Base-by-base conservation (phyloP, 2,113 vertebrate genomes). In the Numida meleagris region DNA sequence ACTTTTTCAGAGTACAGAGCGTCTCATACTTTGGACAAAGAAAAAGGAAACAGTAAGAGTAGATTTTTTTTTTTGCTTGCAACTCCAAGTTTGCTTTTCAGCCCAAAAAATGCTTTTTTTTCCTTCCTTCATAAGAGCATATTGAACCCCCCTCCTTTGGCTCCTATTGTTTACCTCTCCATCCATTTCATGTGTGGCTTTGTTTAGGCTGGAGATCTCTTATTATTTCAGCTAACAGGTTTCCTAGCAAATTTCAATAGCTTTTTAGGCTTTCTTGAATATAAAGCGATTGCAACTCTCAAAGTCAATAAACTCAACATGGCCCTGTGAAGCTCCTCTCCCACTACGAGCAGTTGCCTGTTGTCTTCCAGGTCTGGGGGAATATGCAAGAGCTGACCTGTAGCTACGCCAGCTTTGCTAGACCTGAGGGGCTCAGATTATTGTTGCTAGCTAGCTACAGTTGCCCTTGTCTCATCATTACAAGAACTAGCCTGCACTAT, bases 161-260 rank as follows among this genome's bases (percentile, higher is more conserved):
- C 78, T 79, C 16, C 2, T 72, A 23, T 4, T 4, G 3, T 65
- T 50, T 78, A 10, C 27, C 72, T 33, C 40, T 68, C 62, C 45
- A 42, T 76, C 71, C 5, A 0, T 17, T 51, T 75, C 34, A 38
- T 0, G 0, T 38, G 61, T 65, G 40, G 43, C 67, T 92, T 73
- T 88, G 20, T 79, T 95, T 79, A 36, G 53, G 70, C 58, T 65
- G 53, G 46, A 87, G 70, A 84, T 82, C 34, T 31, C 40, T 75
- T 67, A 46, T 3, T 87, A 48, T 63, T 87, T 51, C 59, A 85
- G 62, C 25, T 51, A 61, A 4, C 84, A 76, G 74, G 82, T 53
- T 89, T 93, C 71, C 29, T 29, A 36, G 66, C 3, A 5, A 72
- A 88, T 88, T 86, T 40, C 63, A 34, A 4, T 34, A 40, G n/a